Percentiles rank a stretch among this genome's conserved stretches.
Evolutionary conservation across 2,797 vertebrate species (phyloP).

Genomic region (Periparus ater): DNA sequence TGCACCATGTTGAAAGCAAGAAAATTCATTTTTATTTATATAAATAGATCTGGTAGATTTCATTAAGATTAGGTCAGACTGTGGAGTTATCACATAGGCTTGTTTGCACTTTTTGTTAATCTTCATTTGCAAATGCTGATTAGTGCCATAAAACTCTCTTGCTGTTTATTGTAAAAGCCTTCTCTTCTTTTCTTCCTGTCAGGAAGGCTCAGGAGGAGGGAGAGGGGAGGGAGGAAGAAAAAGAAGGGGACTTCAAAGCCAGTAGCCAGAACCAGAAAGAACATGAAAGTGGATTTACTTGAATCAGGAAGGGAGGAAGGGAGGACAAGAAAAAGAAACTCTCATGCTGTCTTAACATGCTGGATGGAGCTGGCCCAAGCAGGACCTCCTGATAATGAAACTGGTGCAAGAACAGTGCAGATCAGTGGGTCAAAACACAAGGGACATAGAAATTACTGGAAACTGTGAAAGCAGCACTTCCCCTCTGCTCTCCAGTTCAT

Average conservation of each 20-base stretch:
- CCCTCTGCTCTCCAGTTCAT: neutral
- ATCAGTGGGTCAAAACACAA: neutral
- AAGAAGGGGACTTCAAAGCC: constrained; percentile 36
- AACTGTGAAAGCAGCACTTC: neutral
- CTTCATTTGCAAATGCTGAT: constrained; percentile 71
- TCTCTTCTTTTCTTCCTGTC: constrained; percentile 31
- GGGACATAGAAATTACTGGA: neutral
- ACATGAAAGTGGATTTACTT: constrained; percentile 1
- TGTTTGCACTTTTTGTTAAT: constrained; percentile 72
- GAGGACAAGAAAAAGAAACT: neutral
- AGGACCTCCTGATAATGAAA: neutral
- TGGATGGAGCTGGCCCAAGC: neutral
- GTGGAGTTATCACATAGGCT: constrained; percentile 57
- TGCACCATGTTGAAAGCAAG: constrained; percentile 44
- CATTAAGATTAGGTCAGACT: constrained; percentile 72
- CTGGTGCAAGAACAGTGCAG: neutral
- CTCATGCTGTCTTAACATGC: neutral
- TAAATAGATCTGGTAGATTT: constrained; percentile 75
- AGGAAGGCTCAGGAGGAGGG: neutral
- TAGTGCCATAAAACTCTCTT: constrained; percentile 50
- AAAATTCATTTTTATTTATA: constrained; percentile 67
- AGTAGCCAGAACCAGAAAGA: neutral
- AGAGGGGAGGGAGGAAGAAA: neutral
- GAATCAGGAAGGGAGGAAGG: neutral
- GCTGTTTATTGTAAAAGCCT: constrained; percentile 34